These are phyloP conservation scores for Rhinichthys klamathensis DNA, from an alignment of 2,113 vertebrate species.

Conservation along the genomic window DNA sequence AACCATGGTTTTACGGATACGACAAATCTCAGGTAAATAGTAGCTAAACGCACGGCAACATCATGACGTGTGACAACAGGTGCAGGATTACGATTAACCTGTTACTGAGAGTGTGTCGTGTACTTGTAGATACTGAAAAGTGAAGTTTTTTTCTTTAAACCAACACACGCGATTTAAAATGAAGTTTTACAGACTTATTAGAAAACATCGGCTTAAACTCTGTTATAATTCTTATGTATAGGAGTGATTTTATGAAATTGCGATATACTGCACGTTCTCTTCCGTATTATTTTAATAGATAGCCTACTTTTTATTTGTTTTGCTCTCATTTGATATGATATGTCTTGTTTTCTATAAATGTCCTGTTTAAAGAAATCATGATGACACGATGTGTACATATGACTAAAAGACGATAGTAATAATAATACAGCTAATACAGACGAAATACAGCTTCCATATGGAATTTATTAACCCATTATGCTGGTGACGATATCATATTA, in stretches of 20 bases:
- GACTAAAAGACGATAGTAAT: too few relatives aligned
- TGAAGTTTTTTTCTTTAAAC: background rate
- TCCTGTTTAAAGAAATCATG: background rate
- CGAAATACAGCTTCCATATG: too few relatives aligned
- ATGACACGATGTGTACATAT: background rate
- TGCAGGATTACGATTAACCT: background rate
- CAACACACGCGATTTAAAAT: background rate
- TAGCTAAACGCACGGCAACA: too few relatives aligned
- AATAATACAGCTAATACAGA: too few relatives aligned
- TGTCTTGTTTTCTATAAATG: background rate
- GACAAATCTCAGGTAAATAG: background rate
- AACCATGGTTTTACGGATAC: constrained; percentile 6
- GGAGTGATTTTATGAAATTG: background rate
- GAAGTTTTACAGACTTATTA: background rate
- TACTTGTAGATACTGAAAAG: background rate
- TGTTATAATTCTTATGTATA: background rate
- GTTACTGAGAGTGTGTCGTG: background rate
- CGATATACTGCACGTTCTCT: background rate
- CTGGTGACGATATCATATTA: background rate
- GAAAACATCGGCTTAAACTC: background rate
- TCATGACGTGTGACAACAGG: constrained; percentile 16
- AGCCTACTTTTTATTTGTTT: background rate
- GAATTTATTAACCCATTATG: background rate
- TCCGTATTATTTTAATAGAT: background rate
- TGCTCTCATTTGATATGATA: background rate